Percentiles rank a stretch among this genome's conserved stretches.
Evolutionary conservation across 2,113 vertebrate species (phyloP).

Genomic region (Tragelaphus strepsiceros): DNA sequence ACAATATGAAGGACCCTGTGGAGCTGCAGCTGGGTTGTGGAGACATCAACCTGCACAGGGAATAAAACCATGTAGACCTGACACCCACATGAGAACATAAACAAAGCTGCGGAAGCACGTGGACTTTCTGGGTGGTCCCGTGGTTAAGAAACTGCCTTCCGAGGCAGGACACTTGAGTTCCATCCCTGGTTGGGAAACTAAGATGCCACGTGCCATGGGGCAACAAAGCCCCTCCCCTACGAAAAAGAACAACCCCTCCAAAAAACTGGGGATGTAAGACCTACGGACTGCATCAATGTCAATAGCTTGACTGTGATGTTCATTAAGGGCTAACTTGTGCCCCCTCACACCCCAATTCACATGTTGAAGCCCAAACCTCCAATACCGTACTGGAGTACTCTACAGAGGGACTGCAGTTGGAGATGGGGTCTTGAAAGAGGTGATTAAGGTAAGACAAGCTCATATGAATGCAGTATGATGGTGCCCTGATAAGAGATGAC

Average conservation of each 20-base stretch:
- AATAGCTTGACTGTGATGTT: not conserved
- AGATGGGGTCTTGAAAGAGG: not conserved
- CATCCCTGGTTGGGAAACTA: not conserved
- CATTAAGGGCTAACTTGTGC: not conserved
- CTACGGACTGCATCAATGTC: not conserved
- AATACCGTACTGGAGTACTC: too few relatives aligned
- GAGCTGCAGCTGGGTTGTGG: not conserved
- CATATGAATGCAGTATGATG: not conserved
- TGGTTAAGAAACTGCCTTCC: not conserved
- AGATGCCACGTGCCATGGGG: accelerated
- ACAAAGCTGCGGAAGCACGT: not conserved
- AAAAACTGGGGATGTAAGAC: not conserved
- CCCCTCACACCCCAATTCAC: not conserved
- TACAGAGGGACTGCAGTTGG: not conserved
- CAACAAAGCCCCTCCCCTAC: not conserved
- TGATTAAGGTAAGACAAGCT: not conserved
- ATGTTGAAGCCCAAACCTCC: not conserved
- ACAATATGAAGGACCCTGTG: not conserved
- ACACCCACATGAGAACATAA: not conserved
- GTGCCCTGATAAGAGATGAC: not conserved
- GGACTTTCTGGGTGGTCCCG: not conserved
- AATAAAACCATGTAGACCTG: not conserved
- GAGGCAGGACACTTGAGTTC: not conserved
- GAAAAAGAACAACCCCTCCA: not conserved
- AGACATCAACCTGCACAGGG: not conserved